Percentiles rank a stretch among this genome's conserved stretches.
Conservation (phyloP, 2,888 invertebrate species). For the Cosmia pyralina region DNA sequence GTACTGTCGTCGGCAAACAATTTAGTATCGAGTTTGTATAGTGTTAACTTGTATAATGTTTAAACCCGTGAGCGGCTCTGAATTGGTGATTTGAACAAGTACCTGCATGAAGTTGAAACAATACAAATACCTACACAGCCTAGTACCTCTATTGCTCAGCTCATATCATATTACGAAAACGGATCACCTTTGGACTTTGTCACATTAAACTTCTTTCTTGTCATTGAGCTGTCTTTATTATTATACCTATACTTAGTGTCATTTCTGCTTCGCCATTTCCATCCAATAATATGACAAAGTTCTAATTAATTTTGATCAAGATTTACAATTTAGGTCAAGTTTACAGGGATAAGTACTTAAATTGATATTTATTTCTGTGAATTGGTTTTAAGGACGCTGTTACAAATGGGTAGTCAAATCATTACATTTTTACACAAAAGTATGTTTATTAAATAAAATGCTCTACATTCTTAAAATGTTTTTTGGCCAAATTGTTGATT, state of each 20-base stretch:
- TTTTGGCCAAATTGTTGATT: no score
- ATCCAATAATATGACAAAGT: not conserved
- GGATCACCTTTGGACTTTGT: slow-evolving; percentile 1
- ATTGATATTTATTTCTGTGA: not conserved
- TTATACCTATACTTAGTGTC: not conserved
- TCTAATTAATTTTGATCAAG: no score
- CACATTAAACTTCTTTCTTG: not conserved
- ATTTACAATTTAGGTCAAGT: not conserved
- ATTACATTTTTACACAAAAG: no score
- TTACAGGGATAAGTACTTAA: not conserved
- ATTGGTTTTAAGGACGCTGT: no score
- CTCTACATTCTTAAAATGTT: no score
- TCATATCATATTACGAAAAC: slow-evolving; percentile 3
- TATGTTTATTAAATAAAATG: no score
- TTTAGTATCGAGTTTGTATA: no score
- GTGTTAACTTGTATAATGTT: no score
- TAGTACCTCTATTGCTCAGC: not conserved
- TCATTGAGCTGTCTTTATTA: slow-evolving; percentile 1
- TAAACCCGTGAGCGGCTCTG: not conserved
- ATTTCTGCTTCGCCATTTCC: slow-evolving; percentile 1
- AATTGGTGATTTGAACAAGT: not conserved
- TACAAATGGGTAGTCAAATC: no score
- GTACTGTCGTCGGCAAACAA: no score
- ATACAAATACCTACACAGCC: not conserved
- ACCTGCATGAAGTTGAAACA: not conserved